A percentile compares a stretch with the other conserved stretches of the same genome.
These are phyloP conservation scores for Pangasius macronema DNA, from an alignment of 2,797 vertebrate species.

Conservation along the genomic window DNA sequence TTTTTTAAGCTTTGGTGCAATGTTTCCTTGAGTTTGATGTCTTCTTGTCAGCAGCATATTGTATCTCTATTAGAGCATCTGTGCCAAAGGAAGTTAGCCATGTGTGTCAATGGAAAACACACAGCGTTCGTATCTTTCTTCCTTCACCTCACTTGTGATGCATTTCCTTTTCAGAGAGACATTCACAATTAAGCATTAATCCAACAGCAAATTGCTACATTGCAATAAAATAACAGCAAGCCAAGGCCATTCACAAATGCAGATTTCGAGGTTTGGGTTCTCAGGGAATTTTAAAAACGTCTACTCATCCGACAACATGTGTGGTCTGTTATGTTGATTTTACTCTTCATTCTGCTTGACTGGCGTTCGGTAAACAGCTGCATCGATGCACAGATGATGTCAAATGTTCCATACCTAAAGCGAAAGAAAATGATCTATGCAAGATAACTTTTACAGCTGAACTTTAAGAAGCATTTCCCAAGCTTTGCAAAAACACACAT, in stretches of 20 bases:
- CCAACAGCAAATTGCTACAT: background rate
- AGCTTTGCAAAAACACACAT: conserved; percentile 22
- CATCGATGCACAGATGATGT: conserved; percentile 34
- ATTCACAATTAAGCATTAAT: conserved; percentile 18
- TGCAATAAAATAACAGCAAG: background rate
- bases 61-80: conserved; percentile 46
- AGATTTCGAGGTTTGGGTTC: conserved; percentile 4
- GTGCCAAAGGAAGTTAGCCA: conserved; percentile 23
- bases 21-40: conserved; percentile 33
- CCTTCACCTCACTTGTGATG: background rate
- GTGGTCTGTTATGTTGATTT: conserved; percentile 44
- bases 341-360: conserved; percentile 38
- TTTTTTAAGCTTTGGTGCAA: conserved; percentile 25
- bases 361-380: conserved; percentile 36
- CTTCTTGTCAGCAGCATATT: conserved; percentile 38
- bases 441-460: conserved; percentile 33
- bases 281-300: background rate
- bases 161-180: background rate
- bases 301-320: conserved; percentile 33
- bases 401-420: conserved; percentile 50
- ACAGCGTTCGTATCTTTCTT: conserved; percentile 18
- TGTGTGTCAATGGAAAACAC: conserved; percentile 35
- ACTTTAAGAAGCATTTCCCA: conserved; percentile 21
- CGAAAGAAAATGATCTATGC: conserved; percentile 9
- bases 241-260: conserved; percentile 8